Evolutionary conservation across 2,888 invertebrate species (phyloP), one percentile per base, ranked within the genome.

Genomic region (Embidobia sp.): DNA sequence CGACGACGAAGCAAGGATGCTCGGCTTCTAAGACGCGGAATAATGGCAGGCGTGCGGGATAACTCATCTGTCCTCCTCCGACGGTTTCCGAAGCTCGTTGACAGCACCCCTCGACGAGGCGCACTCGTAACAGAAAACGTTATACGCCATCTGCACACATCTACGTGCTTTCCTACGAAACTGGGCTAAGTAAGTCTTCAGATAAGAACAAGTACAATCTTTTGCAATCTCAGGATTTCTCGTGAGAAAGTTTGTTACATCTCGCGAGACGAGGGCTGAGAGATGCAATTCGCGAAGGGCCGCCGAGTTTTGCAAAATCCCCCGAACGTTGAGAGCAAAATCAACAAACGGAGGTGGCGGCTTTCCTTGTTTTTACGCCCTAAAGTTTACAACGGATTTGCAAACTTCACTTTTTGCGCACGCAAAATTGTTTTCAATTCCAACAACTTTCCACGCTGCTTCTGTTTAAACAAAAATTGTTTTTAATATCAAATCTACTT

Each of bases 111-210:
- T 69, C 75, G 57, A 42, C 49, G 44, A 53, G 63, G 40, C 67
- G 51, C 46, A 49, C 53, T 64, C 49, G 49, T 57, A 57, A 3
- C 51, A 51, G 64, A 70, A 76, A 76, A 76, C 63, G 53, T 70
- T 59, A 70, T 57, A 64, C 59, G 53, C 51, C 70, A 64, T 64
- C 53, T 66, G 66, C 57, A 59, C 48, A 53, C 64, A 51, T 55
- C 59, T 70, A 70, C 76, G 69, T 70, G 59, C 63, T 70, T 70
- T 70, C 66, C 53, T 44, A 46, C 70, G 46, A 67, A 79, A 77
- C 77, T 79, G 55, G 79, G 77, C 77, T 79, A 79, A 79, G 74
- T 75, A 63, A 63, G 69, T 46, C 61, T 73, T 49, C 69, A 59
- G 73, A 78, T 74, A 61, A 74, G 70, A 77, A 64, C 57, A 64